Evolutionary conservation across 2,797 vertebrate genomes (phyloP), one percentile per base, ranked within the genome.

Genomic region (Melanotaenia maccullochi): DNA sequence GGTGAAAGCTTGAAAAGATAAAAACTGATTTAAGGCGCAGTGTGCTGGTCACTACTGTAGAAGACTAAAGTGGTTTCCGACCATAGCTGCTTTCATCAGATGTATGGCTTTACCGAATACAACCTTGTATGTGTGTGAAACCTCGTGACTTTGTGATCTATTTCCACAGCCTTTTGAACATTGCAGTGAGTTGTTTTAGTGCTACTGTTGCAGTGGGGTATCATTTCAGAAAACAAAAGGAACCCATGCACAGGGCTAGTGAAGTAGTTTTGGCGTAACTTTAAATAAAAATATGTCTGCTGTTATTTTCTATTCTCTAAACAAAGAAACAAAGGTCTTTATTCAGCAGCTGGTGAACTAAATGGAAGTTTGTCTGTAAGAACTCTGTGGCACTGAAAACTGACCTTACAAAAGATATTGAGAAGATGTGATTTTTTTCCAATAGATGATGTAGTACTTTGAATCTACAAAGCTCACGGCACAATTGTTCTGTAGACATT

Each of bases 401-500:
- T 49, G 81, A 86, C 86, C 85, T 87, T 80, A 76, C 56, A 85
- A 83, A 90, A 88, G 63, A 88, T 85, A 71, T 51, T 70, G 79
- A 79, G 67, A 87, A 78, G 56, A 79, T 86, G 85, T 86, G 65
- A 87, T 59, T 82, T 84, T 82, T 84, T 87, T 83, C 61, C 78
- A 73, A 83, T 79, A 78, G 81, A 69, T 64, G 71, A 79, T 85
- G 87, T 89, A 85, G 79, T 86, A 89, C 72, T 91, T 90, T 91
- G 71, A 82, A 89, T 85, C 77, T 91, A 86, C 75, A 90, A 90
- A 81, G 83, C 87, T 91, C 89, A 91, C 90, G 84, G 89, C 92
- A 91, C 87, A 92, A 87, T 87, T 87, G 90, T 90, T 91, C 88
- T 92, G 82, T 93, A 91, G 90, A 90, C 86, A 90, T 93, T 89